A percentile compares a stretch with the other conserved stretches of the same genome.
phyloP scores from a whole-genome alignment of 2,113 vertebrate genomes.

The Vicugna pacos region DNA sequence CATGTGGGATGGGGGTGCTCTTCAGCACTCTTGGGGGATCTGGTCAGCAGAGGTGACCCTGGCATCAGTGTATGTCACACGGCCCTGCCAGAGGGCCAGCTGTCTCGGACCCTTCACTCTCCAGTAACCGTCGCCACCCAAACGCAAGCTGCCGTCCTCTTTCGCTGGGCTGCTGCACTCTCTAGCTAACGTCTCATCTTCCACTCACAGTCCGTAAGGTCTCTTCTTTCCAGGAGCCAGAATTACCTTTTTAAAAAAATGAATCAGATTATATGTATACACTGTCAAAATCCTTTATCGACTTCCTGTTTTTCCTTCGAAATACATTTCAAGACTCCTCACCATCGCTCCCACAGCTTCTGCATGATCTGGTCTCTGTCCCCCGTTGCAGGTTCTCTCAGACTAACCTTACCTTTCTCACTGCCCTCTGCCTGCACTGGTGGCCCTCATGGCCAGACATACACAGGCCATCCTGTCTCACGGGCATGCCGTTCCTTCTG shows the following conservation, averaged over 20 bases:
- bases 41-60: neutral
- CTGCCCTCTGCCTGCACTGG: accelerated
- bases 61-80: neutral
- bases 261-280: neutral
- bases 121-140: neutral
- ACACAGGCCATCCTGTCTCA: no score
- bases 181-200: neutral
- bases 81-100: neutral
- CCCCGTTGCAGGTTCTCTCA: neutral
- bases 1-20: neutral
- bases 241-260: neutral
- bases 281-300: neutral
- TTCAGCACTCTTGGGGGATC: neutral
- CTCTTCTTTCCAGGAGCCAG: neutral
- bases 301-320: neutral
- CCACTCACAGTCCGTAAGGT: neutral
- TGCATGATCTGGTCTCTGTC: neutral
- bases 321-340: neutral
- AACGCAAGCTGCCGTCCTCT: accelerated
- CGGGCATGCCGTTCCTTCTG: neutral
- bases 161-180: accelerated
- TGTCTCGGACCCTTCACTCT: neutral
- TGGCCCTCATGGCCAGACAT: neutral
- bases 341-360: neutral
- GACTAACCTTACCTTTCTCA: neutral